Percentiles rank a stretch among this genome's conserved stretches.
These are phyloP conservation scores for Dascyllus trimaculatus DNA, from an alignment of 2,113 vertebrate species.

Conservation along the genomic window DNA sequence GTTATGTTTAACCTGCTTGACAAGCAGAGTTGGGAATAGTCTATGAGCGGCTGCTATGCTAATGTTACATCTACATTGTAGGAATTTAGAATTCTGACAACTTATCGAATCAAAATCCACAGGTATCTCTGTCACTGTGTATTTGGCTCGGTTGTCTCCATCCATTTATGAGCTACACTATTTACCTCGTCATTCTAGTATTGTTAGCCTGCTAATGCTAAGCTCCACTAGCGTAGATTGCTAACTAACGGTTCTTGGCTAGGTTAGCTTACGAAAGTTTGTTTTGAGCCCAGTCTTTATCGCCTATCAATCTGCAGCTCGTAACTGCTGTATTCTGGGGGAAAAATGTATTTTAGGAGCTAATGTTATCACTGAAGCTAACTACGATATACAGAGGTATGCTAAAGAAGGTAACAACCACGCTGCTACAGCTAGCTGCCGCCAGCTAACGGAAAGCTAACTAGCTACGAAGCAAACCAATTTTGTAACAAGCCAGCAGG, in stretches of 20 bases:
- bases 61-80: not conserved
- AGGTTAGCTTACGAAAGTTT: not conserved
- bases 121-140: not conserved
- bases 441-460: slow-evolving; percentile 51
- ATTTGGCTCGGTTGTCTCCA: not conserved
- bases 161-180: fast-evolving
- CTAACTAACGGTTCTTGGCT: not conserved
- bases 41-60: not conserved
- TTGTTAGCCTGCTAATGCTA: slow-evolving; percentile 32
- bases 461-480: not conserved
- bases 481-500: fast-evolving
- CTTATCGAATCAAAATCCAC: not conserved
- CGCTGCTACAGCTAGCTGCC: slow-evolving; percentile 34
- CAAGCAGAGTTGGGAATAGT: not conserved
- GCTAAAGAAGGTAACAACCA: slow-evolving; percentile 24
- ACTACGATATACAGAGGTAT: not conserved
- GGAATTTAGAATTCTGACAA: fast-evolving
- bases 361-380: not conserved
- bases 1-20: not conserved
- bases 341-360: not conserved
- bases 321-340: fast-evolving
- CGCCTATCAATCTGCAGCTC: too few relatives aligned
- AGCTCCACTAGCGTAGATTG: not conserved
- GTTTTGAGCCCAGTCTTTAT: not conserved
- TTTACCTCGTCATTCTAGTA: not conserved